Evolutionary conservation across 2,797 vertebrate genomes (phyloP).

Genomic region (Cuniculus paca): DNA sequence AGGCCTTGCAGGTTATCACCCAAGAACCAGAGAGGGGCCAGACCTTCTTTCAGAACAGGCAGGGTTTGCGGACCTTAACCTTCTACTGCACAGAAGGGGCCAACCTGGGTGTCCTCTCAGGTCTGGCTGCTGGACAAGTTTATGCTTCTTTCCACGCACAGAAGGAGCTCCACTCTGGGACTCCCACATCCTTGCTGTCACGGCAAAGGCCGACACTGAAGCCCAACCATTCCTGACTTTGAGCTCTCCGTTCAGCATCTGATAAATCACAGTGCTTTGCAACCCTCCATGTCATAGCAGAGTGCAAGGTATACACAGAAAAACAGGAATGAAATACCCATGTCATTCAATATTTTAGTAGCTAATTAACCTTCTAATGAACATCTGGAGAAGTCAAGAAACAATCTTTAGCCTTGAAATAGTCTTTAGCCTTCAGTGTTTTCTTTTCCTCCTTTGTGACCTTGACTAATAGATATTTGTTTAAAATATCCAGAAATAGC

Average conservation of each 20-base stretch:
- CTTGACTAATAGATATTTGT: constrained; percentile 16
- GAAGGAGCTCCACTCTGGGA: neutral
- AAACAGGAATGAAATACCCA: constrained; percentile 25
- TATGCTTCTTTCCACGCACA: neutral
- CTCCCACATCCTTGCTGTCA: neutral
- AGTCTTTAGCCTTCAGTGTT: neutral
- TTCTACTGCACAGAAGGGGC: neutral
- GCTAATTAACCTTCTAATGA: constrained; percentile 28
- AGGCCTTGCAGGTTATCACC: neutral
- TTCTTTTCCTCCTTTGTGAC: constrained; percentile 36
- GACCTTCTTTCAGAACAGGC: neutral
- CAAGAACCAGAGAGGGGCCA: neutral
- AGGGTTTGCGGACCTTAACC: neutral
- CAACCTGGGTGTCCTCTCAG: neutral
- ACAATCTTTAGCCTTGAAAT: constrained; percentile 52
- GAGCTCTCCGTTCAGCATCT: neutral
- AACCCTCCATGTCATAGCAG: neutral
- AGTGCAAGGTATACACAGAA: neutral
- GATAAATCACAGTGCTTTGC: neutral
- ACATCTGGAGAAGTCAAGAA: constrained; percentile 65
- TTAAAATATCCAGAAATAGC: constrained; percentile 46
- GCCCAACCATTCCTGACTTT: neutral
- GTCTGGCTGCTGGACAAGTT: neutral
- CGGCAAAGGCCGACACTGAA: constrained; percentile 8
- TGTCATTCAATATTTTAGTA: constrained; percentile 45